Evolutionary conservation across 2,797 vertebrate species (phyloP), one percentile per base, ranked within the genome.

Genomic region (Phrynocephalus guinanensis): DNA sequence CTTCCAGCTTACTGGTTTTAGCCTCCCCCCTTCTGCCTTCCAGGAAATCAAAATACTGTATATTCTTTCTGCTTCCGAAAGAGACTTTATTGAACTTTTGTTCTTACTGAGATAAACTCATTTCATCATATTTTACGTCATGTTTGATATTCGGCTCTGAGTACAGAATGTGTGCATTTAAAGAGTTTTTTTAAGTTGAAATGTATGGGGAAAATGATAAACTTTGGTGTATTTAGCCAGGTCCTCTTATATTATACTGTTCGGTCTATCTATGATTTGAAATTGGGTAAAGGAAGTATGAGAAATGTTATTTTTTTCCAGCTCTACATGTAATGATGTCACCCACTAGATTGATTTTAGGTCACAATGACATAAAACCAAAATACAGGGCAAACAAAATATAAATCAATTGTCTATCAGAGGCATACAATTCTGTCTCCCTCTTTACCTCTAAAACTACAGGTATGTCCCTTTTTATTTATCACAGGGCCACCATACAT

Each of bases 401-500:
- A 30, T 28, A 22, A 13, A 71, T 60, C 13, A n/a, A 60, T n/a
- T 6, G 26, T 10, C 22, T 48, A 10, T 24, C 48, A 68, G 22
- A 83, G 26, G 16, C 24, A 22, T 76, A 6, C 24, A 60, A 15
- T 72, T 71, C 26, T 85, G 1, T 18, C 28, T 68, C 4, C 13
- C n/a, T 13, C 67, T 5, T 6, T 28, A 28, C 28, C 56, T 7
- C 10, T 71, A 60, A 82, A 88, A 87, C 87, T 33, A 33, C 33
- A 33, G 33, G 33, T 81, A 84, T 52, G 0, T 11, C 38, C 33
- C n/a, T 83, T 82, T 6, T 77, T 44, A 66, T 82, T 33, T 52
- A 22, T 52, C 44, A 85, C 73, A 88, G 87, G 30, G 24, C 70
- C 48, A 13, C 24, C n/a, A 73, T 84, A 48, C n/a, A 92, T 20